Evolutionary conservation across 2,113 vertebrate genomes (phyloP).

Genomic region (Shinisaurus crocodilurus): DNA sequence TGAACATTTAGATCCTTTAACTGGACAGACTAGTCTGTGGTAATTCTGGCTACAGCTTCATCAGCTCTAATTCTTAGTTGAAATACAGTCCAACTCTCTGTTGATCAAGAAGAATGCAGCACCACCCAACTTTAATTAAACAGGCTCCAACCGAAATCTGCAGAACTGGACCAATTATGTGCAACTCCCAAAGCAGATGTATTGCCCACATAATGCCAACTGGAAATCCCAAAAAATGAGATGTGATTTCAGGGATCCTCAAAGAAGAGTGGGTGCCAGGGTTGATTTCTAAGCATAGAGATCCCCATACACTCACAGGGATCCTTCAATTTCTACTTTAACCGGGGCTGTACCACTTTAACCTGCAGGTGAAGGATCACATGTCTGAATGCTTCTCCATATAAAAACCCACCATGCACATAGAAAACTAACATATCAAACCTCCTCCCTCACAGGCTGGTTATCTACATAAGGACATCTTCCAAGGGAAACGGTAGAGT

Average conservation of each 20-base stretch:
- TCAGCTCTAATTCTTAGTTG: not conserved
- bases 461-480: not conserved
- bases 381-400: not conserved
- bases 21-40: not conserved
- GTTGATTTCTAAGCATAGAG: not conserved
- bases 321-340: constrained; percentile 16
- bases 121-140: not conserved
- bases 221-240: not conserved
- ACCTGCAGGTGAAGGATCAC: not conserved
- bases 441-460: not conserved
- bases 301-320: constrained; percentile 12
- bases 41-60: too few relatives aligned
- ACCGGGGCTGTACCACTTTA: not conserved
- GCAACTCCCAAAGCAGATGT: not conserved
- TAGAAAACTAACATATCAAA: not conserved
- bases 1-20: not conserved
- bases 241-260: not conserved
- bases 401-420: not conserved
- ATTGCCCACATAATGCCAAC: too few relatives aligned
- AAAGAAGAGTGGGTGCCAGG: not conserved
- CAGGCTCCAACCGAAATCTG: not conserved
- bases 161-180: not conserved
- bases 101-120: not conserved
- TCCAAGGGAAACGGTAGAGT: too few relatives aligned
- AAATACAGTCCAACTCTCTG: not conserved